Base-by-base conservation (phyloP, 2,888 invertebrate genomes). In the Gonocerus acuteangulatus region DNA sequence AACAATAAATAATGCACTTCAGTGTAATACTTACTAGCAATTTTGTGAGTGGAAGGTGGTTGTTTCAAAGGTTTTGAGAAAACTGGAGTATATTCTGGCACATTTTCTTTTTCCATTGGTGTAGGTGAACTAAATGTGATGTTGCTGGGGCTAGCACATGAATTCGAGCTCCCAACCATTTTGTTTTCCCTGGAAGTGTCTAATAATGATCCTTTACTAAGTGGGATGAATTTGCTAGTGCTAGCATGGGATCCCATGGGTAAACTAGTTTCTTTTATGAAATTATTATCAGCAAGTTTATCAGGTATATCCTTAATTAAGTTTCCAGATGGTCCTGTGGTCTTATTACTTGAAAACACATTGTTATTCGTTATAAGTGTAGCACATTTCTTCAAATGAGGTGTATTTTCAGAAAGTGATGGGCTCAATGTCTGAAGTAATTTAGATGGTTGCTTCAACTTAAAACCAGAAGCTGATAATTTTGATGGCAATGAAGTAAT, bases 361-460 rank as follows among this genome's bases (percentile, higher is more conserved):
- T 6, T 32, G 11, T 11, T 32, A 32, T 11, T 32, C 11, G 6
- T 32, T 6, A 11, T 32, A 39, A 13, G 13, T n/a, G 13, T 39
- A 39, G 39, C 13, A 39, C n/a, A 4, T 39, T 39, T 11, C 4
- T 39, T 39, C 4, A 39, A 3, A 39, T 3, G 3, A 15, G 39
- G 15, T 11, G 7, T 7, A 51, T 19, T 39, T 9, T 11, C 36
- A 51, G 11, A 21, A 36, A 36, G 18, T 34, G 51, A 34, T 13
- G 56, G 2, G 15, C 16, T 44, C 18, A 56, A 44, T 15, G 13
- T 42, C 27, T 42, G 19, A 15, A 56, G 56, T 16, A 56, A 16
- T 23, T 23, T 56, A 15, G 56, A 56, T 21, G 56, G 56, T 44
- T 56, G 42, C 23, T 56, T 56, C n/a, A 56, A 27, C 16, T 56